Base-by-base conservation (phyloP, 2,113 vertebrate genomes). In the Orthonyx spaldingii region DNA sequence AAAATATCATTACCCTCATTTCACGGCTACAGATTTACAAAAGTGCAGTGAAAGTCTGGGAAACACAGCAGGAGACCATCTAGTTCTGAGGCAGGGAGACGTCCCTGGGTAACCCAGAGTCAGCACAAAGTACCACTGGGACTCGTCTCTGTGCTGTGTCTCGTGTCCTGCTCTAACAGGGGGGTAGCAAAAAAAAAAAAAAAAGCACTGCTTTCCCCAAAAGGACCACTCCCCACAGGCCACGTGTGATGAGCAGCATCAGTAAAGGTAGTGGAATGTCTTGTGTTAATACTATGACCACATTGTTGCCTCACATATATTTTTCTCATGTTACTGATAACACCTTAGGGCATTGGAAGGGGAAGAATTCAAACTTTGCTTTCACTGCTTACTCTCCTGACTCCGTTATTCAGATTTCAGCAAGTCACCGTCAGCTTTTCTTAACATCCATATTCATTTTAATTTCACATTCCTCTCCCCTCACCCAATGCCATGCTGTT, bases 401-500 rank as follows among this genome's bases (percentile, higher is more conserved):
- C 22, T 74, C 59, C 35, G 15, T 71, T 64, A 71, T 64, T 72
- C 47, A 60, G 39, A 81, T 89, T 84, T 52, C 92, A 47, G 59
- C 6, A 30, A 89, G 64, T 42, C 13, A 2, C 27, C 49, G 84
- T 76, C 56, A 56, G 60, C 42, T 95, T 84, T 84, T 52, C 37
- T 81, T 87, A 71, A 44, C 44, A 71, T 57, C 27, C 56, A 47
- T 9, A 66, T 75, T 65, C 8, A 56, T 78, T 92, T 94, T 82
- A 44, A 76, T 69, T 87, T 75, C 65, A 37, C 0, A 0, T 79
- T 78, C 39, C 63, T 79, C 53, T 93, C 42, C 71, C 33, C 65
- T 84, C 2, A 1, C 20, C 55, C 28, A 0, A 6, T 44, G 32
- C 87, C 37, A 49, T 0, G 0, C 35, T 78, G 33, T 91, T 91